Evolutionary conservation across 2,113 vertebrate genomes (phyloP).

Genomic region (Crotalus helleri): DNA sequence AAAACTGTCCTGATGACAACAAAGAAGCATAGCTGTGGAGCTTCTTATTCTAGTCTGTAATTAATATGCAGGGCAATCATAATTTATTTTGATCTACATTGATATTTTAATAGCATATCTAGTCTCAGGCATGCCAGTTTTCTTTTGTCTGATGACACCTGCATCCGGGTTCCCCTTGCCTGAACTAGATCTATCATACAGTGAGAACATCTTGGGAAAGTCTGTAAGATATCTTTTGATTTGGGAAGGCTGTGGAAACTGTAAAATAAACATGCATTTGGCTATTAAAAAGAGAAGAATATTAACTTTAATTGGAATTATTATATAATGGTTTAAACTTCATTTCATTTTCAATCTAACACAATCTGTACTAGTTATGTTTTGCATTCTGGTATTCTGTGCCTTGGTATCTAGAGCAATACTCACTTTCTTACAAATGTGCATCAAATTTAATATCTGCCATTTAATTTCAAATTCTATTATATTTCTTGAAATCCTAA

Average conservation of each 20-base stretch:
- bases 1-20: neutral
- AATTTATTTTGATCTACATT: neutral
- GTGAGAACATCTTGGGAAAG: too few species aligned
- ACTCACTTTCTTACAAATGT: neutral
- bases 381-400: neutral
- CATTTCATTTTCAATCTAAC: neutral
- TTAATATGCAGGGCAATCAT: neutral
- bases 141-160: neutral
- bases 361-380: neutral
- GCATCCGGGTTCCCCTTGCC: too few species aligned
- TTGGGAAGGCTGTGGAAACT: too few species aligned
- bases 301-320: neutral
- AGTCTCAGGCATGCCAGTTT: neutral
- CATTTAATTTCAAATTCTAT: neutral
- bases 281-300: too few species aligned
- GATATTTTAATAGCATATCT: neutral
- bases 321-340: neutral
- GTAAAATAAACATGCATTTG: too few species aligned
- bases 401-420: neutral
- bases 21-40: neutral
- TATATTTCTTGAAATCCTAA: neutral
- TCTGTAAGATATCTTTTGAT: too few species aligned
- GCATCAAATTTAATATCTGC: neutral
- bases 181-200: too few species aligned
- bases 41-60: neutral